A percentile compares a stretch with the other conserved stretches of the same genome.
phyloP scores from a whole-genome alignment of 2,888 invertebrate genomes.

The Agrilus cyanescens region DNA sequence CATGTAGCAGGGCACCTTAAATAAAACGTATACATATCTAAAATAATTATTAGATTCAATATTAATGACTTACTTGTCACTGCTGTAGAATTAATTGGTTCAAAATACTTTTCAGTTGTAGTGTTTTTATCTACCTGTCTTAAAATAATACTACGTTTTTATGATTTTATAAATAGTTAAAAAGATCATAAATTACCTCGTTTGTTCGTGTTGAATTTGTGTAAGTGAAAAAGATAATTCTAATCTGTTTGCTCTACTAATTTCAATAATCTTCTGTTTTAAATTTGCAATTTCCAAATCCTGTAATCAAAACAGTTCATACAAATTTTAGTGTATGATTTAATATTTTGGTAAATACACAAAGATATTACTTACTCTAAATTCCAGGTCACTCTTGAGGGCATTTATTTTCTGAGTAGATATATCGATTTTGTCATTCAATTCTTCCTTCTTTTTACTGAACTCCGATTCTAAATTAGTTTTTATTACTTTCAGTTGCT shows the following conservation, averaged over 20 bases:
- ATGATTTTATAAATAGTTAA: not conserved
- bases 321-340: not conserved
- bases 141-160: not conserved
- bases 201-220: constrained; percentile 11
- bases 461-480: constrained; percentile 35
- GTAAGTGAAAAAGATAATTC: not conserved
- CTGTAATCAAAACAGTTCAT: constrained; percentile 29
- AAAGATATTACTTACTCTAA: constrained; percentile 35
- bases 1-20: too few relatives aligned
- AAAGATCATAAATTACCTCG: not conserved
- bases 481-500: constrained; percentile 41
- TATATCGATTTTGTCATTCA: constrained; percentile 37
- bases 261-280: constrained; percentile 37
- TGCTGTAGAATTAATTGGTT: constrained; percentile 5
- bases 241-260: constrained; percentile 13
- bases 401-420: constrained; percentile 37
- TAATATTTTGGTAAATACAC: not conserved
- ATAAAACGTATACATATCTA: too few relatives aligned
- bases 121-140: not conserved
- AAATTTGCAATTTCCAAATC: constrained; percentile 45
- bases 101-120: constrained; percentile 1
- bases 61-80: constrained; percentile 7
- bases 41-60: too few relatives aligned
- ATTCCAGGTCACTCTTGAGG: constrained; percentile 42
- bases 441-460: constrained; percentile 37